Evolutionary conservation across 2,888 invertebrate genomes (phyloP).

Genomic region (Linyphia triangularis): DNA sequence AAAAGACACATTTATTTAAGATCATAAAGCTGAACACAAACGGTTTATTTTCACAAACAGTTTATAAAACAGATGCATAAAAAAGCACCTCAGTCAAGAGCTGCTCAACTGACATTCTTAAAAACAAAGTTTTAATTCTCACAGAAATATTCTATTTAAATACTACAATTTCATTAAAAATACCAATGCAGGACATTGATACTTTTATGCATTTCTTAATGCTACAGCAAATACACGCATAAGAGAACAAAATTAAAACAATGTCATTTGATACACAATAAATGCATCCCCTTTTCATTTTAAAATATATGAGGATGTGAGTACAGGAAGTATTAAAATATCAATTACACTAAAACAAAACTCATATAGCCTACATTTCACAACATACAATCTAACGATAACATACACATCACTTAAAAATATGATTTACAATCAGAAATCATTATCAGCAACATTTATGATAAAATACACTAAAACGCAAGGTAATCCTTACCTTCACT

Average conservation of each 20-base stretch:
- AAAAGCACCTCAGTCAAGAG: conserved; percentile 35
- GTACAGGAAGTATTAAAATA: background rate
- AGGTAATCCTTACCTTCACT: too few species aligned
- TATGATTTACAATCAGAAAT: too few species aligned
- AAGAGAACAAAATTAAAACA: background rate
- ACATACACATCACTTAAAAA: background rate
- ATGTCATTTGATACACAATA: background rate
- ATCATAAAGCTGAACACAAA: conserved; percentile 46
- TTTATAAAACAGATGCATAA: conserved; percentile 32
- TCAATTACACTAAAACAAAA: background rate
- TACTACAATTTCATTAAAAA: background rate
- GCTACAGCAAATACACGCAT: background rate
- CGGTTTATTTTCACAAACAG: conserved; percentile 28
- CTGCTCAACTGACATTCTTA: conserved; percentile 8
- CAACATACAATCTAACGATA: background rate
- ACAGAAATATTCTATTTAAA: conserved; percentile 3
- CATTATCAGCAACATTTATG: background rate
- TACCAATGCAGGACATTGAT: background rate
- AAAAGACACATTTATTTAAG: conserved; percentile 54
- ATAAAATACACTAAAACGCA: too few species aligned
- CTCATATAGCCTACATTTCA: background rate
- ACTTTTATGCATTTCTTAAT: background rate
- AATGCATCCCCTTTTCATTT: background rate
- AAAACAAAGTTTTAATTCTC: background rate
- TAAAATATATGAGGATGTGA: background rate